These are phyloP conservation scores for Oncorhynchus masou DNA, from an alignment of 2,113 vertebrate genomes.

Conservation along the genomic window DNA sequence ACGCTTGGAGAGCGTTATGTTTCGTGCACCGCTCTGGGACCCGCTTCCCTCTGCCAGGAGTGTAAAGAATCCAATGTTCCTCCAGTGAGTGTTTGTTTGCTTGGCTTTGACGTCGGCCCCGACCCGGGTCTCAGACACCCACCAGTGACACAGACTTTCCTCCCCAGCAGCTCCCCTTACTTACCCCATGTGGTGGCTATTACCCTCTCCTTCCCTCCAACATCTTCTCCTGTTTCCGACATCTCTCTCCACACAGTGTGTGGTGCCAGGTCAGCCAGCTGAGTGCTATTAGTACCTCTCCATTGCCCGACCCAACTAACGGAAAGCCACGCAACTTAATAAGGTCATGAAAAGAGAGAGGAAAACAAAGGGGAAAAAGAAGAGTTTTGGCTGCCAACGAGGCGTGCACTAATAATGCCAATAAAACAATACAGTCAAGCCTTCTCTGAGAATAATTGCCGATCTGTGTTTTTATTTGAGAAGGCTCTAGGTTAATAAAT, in stretches of 20 bases:
- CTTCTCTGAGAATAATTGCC: conserved; percentile 26
- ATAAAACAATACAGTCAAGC: conserved; percentile 44
- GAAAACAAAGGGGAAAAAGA: background rate
- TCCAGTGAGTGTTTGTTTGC: conserved; percentile 1
- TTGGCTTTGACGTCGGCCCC: conserved; percentile 22
- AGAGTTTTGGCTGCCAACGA: conserved; percentile 28
- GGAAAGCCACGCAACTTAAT: conserved; percentile 27
- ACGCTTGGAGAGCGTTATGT: background rate
- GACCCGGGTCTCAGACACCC: conserved; percentile 27
- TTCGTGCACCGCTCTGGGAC: conserved; percentile 5
- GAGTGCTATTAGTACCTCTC: conserved; percentile 37
- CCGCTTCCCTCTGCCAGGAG: conserved; percentile 10
- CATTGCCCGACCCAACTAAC: conserved; percentile 6
- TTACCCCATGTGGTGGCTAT: conserved; percentile 46
- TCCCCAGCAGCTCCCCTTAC: conserved; percentile 23
- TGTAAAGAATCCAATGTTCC: conserved; percentile 22
- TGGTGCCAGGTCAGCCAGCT: conserved; percentile 21
- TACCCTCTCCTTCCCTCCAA: conserved; percentile 12
- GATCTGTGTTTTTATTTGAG: conserved; percentile 47
- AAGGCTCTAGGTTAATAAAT: conserved; percentile 40
- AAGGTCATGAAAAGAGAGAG: conserved; percentile 33
- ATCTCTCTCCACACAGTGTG: conserved; percentile 5
- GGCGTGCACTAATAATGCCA: conserved; percentile 28
- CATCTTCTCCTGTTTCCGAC: conserved; percentile 37
- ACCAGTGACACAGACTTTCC: conserved; percentile 41